phyloP scores from a whole-genome alignment of 2,797 vertebrate genomes.

The Xiphophorus birchmanni region DNA sequence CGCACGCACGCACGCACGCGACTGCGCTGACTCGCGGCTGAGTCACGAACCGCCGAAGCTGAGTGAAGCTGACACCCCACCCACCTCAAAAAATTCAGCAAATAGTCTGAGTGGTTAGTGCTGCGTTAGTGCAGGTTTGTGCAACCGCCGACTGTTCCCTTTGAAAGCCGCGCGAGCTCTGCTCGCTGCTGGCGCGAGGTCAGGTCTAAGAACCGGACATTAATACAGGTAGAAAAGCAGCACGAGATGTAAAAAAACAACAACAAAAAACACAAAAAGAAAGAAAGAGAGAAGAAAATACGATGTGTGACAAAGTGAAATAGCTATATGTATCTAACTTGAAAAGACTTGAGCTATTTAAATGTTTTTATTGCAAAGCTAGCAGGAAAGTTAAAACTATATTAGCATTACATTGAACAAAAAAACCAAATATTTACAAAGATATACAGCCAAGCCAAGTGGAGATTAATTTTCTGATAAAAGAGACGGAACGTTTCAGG shows the following conservation, averaged over 20 bases:
- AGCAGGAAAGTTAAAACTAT: neutral
- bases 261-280: no score
- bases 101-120: no score
- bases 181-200: neutral
- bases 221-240: neutral
- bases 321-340: neutral
- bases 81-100: no score
- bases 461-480: neutral
- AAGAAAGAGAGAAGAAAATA: neutral
- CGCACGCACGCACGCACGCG: constrained; percentile 25
- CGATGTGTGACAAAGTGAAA: neutral
- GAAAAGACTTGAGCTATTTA: neutral
- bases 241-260: neutral
- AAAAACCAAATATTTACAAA: neutral
- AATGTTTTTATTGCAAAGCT: neutral
- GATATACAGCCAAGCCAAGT: neutral
- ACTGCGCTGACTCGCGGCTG: constrained; percentile 57
- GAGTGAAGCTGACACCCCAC: no score
- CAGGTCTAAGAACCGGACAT: neutral
- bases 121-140: no score
- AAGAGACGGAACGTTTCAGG: neutral
- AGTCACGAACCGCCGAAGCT: constrained; percentile 63
- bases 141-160: constrained; percentile 48
- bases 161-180: constrained; percentile 31
- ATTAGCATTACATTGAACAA: neutral